These are phyloP conservation scores for Drosophila incognita DNA, from an alignment of 2,888 invertebrate genomes.

Conservation along the genomic window DNA sequence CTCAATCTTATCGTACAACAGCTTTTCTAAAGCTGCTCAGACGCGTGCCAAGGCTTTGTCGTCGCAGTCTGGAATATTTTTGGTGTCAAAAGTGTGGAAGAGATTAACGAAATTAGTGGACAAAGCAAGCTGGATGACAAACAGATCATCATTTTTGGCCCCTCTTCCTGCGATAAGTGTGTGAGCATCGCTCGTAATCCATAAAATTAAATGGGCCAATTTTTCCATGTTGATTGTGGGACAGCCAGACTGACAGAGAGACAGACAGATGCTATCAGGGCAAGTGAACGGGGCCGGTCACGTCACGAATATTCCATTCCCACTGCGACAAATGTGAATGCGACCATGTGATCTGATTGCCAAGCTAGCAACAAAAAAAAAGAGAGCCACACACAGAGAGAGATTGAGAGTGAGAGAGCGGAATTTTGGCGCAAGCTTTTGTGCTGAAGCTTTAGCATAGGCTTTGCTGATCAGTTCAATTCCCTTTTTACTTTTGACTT, in stretches of 20 bases:
- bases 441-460: conserved; percentile 26
- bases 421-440: conserved; percentile 30
- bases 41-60: conserved; percentile 40
- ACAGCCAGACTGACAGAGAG: conserved; percentile 4
- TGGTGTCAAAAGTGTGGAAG: neutral
- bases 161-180: conserved; percentile 31
- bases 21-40: conserved; percentile 53
- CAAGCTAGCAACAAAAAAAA: conserved; percentile 10
- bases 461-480: conserved; percentile 10
- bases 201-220: conserved; percentile 25
- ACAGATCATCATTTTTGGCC: conserved; percentile 20
- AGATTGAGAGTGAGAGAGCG: conserved; percentile 1
- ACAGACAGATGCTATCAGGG: conserved; percentile 49
- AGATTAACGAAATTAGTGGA: conserved; percentile 35
- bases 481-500: conserved; percentile 25
- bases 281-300: conserved; percentile 47
- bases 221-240: conserved; percentile 20
- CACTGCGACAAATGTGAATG: conserved; percentile 53
- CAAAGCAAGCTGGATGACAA: conserved; percentile 20
- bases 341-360: conserved; percentile 71
- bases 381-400: neutral
- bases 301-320: conserved; percentile 61
- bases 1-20: conserved; percentile 24
- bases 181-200: conserved; percentile 22
- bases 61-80: conserved; percentile 11